Conservation (phyloP, 2,113 vertebrate species). For the Colaptes auratus region DNA sequence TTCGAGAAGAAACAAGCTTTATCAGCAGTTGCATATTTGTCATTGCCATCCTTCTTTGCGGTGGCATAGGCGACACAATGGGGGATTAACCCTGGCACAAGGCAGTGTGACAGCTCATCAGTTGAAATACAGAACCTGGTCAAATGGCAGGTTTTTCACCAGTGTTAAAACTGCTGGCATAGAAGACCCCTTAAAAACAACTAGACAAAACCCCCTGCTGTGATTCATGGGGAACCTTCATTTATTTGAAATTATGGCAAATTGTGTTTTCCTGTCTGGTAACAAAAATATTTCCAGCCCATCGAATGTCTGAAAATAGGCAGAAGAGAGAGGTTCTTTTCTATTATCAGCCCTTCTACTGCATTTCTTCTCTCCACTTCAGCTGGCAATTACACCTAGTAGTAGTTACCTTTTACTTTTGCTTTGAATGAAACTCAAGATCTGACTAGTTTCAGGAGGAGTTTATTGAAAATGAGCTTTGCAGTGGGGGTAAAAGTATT, state of each 20-base stretch:
- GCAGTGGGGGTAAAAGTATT: background rate
- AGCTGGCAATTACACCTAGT: background rate
- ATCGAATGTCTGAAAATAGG: background rate
- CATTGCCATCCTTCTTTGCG: constrained; percentile 50
- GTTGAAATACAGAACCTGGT: constrained; percentile 54
- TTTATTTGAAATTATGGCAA: constrained; percentile 26
- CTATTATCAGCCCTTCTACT: background rate
- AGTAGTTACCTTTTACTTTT: background rate
- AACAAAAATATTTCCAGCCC: background rate
- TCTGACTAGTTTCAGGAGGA: background rate
- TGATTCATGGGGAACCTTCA: constrained; percentile 30
- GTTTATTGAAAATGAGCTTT: background rate
- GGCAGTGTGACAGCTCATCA: constrained; percentile 22
- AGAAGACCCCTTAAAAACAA: constrained; percentile 30
- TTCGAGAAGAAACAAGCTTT: constrained; percentile 71
- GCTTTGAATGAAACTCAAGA: constrained; percentile 32
- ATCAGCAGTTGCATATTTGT: constrained; percentile 70
- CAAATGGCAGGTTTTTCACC: constrained; percentile 35
- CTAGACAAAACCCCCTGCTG: background rate
- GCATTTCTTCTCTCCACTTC: background rate
- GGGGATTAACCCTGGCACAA: constrained; percentile 58
- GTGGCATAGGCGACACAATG: constrained; percentile 61
- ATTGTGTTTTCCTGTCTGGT: background rate
- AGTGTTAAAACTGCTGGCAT: background rate
- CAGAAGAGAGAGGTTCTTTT: background rate